phyloP scores from a whole-genome alignment of 2,797 vertebrate genomes.

The Centroberyx gerrardi region DNA sequence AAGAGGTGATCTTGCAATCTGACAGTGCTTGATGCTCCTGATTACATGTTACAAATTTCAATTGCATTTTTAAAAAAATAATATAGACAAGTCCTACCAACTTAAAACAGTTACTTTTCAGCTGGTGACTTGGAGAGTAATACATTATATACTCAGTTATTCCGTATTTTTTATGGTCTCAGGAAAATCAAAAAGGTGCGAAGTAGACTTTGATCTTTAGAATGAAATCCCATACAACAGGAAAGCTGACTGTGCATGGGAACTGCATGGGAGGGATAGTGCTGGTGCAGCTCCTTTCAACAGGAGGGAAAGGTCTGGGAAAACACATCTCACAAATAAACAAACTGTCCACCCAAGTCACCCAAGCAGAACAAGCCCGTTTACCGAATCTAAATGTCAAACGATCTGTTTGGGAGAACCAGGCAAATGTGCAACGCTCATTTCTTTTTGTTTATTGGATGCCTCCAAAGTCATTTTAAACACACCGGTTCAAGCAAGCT shows the following conservation, averaged over 20 bases:
- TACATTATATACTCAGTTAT: too few relatives aligned
- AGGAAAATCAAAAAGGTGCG: background rate
- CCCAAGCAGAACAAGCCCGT: background rate
- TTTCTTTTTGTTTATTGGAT: conserved; percentile 49
- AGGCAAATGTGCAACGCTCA: background rate
- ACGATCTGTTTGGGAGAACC: background rate
- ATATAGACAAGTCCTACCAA: background rate
- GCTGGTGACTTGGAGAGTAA: too few relatives aligned
- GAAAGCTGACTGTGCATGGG: background rate
- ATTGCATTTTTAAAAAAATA: background rate
- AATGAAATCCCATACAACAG: background rate
- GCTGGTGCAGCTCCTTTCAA: background rate
- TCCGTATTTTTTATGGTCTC: background rate
- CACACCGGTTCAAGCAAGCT: conserved; percentile 37
- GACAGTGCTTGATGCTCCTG: background rate
- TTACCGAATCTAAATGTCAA: background rate
- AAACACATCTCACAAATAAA: conserved; percentile 11
- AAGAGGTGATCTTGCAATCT: background rate
- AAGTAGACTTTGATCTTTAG: background rate
- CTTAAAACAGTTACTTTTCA: background rate
- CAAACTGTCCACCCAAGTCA: background rate
- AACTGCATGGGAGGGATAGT: conserved; percentile 18
- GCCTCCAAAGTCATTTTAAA: conserved; percentile 38
- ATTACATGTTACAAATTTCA: background rate
- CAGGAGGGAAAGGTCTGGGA: conserved; percentile 22